These are phyloP conservation scores for Drosophila truncata DNA, from an alignment of 1,140 invertebrate species.

Conservation along the genomic window DNA sequence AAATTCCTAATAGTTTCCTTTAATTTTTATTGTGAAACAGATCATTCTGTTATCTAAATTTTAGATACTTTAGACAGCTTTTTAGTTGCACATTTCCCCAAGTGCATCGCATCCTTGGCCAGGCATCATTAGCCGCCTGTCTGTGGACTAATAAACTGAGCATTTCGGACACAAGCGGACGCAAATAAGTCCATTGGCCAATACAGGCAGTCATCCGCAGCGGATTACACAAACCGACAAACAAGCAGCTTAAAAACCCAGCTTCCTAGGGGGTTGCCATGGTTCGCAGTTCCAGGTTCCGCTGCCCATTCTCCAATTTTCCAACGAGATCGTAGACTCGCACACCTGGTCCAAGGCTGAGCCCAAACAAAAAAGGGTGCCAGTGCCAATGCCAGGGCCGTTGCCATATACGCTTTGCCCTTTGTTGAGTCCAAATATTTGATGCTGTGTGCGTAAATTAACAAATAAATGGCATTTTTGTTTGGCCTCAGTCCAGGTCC, in stretches of 20 bases:
- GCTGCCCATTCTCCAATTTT: not conserved
- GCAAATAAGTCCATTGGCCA: conserved; percentile 34
- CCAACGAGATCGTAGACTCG: not conserved
- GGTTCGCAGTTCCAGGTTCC: conserved; percentile 15
- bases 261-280: conserved; percentile 49
- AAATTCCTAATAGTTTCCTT: too few species aligned
- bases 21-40: not conserved
- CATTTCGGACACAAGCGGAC: conserved; percentile 27
- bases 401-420: conserved; percentile 4
- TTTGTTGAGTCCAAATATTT: conserved; percentile 78
- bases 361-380: conserved; percentile 13
- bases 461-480: conserved; percentile 82
- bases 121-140: conserved; percentile 71
- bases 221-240: conserved; percentile 80
- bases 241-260: conserved; percentile 79
- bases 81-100: not conserved
- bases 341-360: conserved; percentile 39
- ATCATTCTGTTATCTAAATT: not conserved
- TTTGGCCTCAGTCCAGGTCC: conserved; percentile 16
- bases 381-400: too few species aligned
- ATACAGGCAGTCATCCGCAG: conserved; percentile 55
- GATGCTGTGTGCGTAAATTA: conserved; percentile 79
- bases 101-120: conserved; percentile 45
- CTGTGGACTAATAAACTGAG: conserved; percentile 75
- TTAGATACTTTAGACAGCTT: not conserved